Evolutionary conservation across 2,113 vertebrate species (phyloP), one percentile per base, ranked within the genome.

Genomic region (Odontesthes bonariensis): DNA sequence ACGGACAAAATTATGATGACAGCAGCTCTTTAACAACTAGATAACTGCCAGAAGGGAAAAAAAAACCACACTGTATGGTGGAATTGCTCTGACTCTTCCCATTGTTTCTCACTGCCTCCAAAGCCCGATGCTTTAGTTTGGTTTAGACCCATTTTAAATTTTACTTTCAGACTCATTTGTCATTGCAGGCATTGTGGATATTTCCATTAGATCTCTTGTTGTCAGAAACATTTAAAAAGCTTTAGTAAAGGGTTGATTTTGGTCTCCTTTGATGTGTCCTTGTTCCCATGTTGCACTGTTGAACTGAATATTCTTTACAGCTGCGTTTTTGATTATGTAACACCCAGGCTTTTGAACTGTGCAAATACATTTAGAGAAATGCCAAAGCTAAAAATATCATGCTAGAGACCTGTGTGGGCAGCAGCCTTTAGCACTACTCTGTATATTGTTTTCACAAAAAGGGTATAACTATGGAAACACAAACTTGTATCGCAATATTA

Each of bases 281-380:
- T 61, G 31, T 75, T 49, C 32, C 12, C 23, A 20, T 82, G 16
- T 23, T 1, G 1, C 17, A 17, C 27, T 27, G 17, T 58, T 23
- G 52, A 46, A 75, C 14, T 33, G 66, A 60, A 32, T 4, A 49
- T 59, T 83, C 53, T 67, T 84, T 69, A 71, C 57, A 75, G 62
- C 56, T 60, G 60, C 65, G 51, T 82, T 81, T 49, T 81, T 69
- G 83, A 89, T 92, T 73, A 79, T 89, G 77, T 73, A 80, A 87
- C 31, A 63, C 44, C 44, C 44, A 22, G 27, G 71, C 60, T 63
- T 90, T 87, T 88, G 71, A 86, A 81, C 64, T 73, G 85, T 84
- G 79, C 71, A 88, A 90, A 90, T 86, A 84, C 77, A 84, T 84
- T 85, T 80, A 84, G 77, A 88, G 73, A 89, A 91, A 88, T 89